Base-by-base conservation (phyloP, 2,113 vertebrate species). In the Chloroceryle aenea region DNA sequence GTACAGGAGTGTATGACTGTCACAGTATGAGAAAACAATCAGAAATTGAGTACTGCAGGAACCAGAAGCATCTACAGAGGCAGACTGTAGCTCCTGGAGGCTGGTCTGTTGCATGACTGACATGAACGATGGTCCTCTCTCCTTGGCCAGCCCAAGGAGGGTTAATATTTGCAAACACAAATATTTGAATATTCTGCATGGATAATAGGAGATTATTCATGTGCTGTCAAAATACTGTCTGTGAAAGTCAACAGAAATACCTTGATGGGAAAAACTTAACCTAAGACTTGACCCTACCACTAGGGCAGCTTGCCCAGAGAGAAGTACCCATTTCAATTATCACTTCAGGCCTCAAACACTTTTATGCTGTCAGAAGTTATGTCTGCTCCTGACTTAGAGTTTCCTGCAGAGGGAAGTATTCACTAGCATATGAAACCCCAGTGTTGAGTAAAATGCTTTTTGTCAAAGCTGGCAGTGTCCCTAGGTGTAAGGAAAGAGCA, bases 321-420 rank as follows among this genome's bases (percentile, higher is more conserved):
- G 20, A 40, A 53, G 50, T 30, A 32, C n/a, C 26, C 30, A 4
- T 42, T 68, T 58, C 19, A 36, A 36, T 83, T 80, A 29, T 18
- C 10, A 6, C 27, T 76, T 74, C 43, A 42, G 45, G 58, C 42
- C 40, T 69, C 8, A 0, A 42, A 16, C 3, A 2, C 67, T 66
- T 17, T 18, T 61, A 1, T 1, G 0, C 8, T 85, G 62, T 29
- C 26, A 22, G n/a, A 47, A 62, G 26, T 58, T 66, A 14, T 73
- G 56, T 26, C 50, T 96, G 90, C 59, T 67, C 5, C 10, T 85
- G 62, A 45, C 87, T 67, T 53, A 12, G 5, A 23, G 36, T 74
- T 83, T 95, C 96, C 96, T 97, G 95, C 81, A 97, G 97, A 83
- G 95, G 96, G 96, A 96, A 84, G 86, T 92, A 74, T 89, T 75